Conservation (phyloP, 2,888 invertebrate species). For the Ceratothoa steindachneri region DNA sequence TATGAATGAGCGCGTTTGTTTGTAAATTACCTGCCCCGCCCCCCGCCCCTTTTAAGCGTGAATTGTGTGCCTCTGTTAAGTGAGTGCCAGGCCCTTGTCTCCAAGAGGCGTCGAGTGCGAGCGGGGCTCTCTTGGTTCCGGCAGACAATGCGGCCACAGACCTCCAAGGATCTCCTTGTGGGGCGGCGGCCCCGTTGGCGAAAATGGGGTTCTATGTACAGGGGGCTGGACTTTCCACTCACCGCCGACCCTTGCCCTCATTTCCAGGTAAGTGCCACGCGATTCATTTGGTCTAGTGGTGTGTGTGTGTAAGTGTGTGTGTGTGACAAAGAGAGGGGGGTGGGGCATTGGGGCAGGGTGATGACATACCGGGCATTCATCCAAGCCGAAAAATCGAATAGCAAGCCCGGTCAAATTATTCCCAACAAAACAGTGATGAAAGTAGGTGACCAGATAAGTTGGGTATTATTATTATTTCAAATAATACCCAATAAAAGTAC, state of each 20-base stretch:
- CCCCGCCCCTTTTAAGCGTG: not conserved
- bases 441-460: too few relatives aligned
- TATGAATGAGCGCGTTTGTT: slow-evolving; percentile 1
- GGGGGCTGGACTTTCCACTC: not conserved
- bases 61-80: not conserved
- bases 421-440: too few relatives aligned
- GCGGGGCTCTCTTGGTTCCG: too few relatives aligned
- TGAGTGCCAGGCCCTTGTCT: too few relatives aligned
- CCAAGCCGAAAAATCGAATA: too few relatives aligned
- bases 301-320: not conserved
- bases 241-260: not conserved
- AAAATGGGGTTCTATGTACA: slow-evolving; percentile 2
- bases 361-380: too few relatives aligned
- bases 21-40: not conserved
- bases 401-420: too few relatives aligned
- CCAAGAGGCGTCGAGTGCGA: too few relatives aligned
- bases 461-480: too few relatives aligned
- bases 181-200: not conserved
- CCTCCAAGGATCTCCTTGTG: too few relatives aligned
- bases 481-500: too few relatives aligned
- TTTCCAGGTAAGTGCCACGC: not conserved
- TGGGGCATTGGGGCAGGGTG: not conserved
- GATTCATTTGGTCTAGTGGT: not conserved
- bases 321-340: not conserved
- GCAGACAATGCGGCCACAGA: too few relatives aligned